Evolutionary conservation across 2,797 vertebrate species (phyloP).

Genomic region (Chromobotia macracanthus): DNA sequence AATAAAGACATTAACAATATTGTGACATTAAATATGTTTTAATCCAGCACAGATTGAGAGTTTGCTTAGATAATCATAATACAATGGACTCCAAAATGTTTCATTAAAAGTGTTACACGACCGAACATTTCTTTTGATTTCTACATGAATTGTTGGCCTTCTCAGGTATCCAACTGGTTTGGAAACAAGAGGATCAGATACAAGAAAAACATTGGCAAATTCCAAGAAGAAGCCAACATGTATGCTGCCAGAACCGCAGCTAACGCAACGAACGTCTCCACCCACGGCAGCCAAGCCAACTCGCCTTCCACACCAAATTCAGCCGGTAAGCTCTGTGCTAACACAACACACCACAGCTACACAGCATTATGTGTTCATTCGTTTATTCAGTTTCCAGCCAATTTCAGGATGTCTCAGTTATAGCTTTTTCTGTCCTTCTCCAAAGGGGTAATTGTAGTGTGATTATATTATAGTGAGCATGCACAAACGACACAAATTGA

Average conservation of each 20-base stretch:
- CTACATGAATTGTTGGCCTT: conserved; percentile 32
- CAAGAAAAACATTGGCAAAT: conserved; percentile 96
- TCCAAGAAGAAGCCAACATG: conserved; percentile 94
- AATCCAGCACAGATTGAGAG: too few relatives aligned
- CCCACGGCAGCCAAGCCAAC: conserved; percentile 98
- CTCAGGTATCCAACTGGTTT: conserved; percentile 92
- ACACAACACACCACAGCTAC: not conserved
- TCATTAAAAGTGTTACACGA: not conserved
- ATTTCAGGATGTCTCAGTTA: not conserved
- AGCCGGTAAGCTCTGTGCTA: conserved; percentile 84
- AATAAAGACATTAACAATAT: too few relatives aligned
- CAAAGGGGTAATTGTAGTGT: not conserved
- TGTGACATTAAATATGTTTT: too few relatives aligned
- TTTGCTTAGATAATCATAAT: not conserved
- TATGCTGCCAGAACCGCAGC: conserved; percentile 94
- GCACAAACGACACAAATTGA: not conserved
- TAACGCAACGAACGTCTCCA: conserved; percentile 94
- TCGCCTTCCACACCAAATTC: conserved; percentile 99
- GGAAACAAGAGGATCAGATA: conserved; percentile 95
- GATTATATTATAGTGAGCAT: not conserved
- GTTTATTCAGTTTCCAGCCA: not conserved
- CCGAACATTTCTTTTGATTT: not conserved
- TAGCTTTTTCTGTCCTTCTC: not conserved
- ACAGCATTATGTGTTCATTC: not conserved
- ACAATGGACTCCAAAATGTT: not conserved